phyloP scores from a whole-genome alignment of 2,113 vertebrate genomes.

The Megaleporinus macrocephalus region DNA sequence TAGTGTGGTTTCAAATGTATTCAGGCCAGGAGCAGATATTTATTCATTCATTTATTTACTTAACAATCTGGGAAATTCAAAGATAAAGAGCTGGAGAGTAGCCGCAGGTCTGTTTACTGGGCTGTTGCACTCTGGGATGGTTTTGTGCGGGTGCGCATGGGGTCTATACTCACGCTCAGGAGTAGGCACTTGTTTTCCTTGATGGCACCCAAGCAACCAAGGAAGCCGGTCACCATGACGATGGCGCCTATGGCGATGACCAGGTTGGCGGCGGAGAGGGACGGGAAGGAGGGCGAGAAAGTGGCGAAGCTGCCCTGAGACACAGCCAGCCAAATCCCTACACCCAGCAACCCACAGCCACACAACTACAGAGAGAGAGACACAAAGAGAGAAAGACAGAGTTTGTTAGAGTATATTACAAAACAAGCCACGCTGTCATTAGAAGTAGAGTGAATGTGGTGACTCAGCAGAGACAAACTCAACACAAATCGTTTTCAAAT shows the following conservation, averaged over 20 bases:
- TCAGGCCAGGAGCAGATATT: not conserved
- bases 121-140: not conserved
- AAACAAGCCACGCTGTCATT: not conserved
- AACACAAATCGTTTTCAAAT: not conserved
- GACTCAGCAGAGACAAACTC: not conserved
- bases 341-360: constrained; percentile 95
- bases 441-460: not conserved
- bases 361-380: constrained; percentile 83
- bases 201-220: constrained; percentile 98
- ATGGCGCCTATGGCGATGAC: constrained; percentile 93
- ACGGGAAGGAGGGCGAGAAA: constrained; percentile 96
- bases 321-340: constrained; percentile 98
- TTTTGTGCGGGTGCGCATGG: not conserved
- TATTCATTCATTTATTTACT: not conserved
- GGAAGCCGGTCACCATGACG: constrained; percentile 97
- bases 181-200: constrained; percentile 99
- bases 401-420: not conserved
- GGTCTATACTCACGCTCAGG: constrained; percentile 87
- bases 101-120: constrained; percentile 3
- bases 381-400: constrained; percentile 64
- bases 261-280: constrained; percentile 95
- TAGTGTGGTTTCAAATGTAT: not conserved
- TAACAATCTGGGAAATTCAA: not conserved
- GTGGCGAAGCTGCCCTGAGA: constrained; percentile 99
- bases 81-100: not conserved